Base-by-base conservation (phyloP, 2,797 vertebrate genomes). In the Hipposideros larvatus region DNA sequence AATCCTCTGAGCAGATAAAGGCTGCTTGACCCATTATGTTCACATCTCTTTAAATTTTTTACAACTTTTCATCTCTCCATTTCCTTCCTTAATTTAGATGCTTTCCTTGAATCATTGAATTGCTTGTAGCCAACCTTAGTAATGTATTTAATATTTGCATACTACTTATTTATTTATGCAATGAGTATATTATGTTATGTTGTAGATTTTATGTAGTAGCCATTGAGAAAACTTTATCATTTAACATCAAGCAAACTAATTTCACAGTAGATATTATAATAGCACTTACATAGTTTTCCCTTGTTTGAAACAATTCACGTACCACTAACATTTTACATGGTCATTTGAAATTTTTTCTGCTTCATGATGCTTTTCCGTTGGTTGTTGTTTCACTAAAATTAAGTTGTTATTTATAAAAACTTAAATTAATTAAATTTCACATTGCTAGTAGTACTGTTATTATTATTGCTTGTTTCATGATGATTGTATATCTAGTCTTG, bases 1-100 rank as follows among this genome's bases (percentile, higher is more conserved):
- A 98, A 96, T 71, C 71, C 90, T 97, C 74, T 96, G 79, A 97
- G 55, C 5, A 97, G 41, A 95, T 57, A 94, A 97, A 97, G 87
- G 5, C 61, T 92, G 74, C 48, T 96, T 97, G 83, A 92, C 87
- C 28, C 51, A 5, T 83, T 77, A 95, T 65, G 55, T 97, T 93
- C 79, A 22, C 75, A 91, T 77, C 55, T 66, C 74, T 96, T 96
- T 95, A 83, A 55, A 83, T 90, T 95, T 86, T 82, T 97, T 26
- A 88, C 14, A 95, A 92, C 3, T 93, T n/a, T 89, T 94, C 96
- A 4, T 75, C 41, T 93, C 71, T 95, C 43, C 31, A 66, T 55
- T 96, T 18, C 0, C 2, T 24, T 93, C 87, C 2, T 90, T 97
- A 95, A 75, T 95, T 75, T 92, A 53, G 22, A 90, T 71, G 16